These are phyloP conservation scores for Aspidapion aeneum DNA, from an alignment of 2,888 invertebrate species.

Conservation along the genomic window DNA sequence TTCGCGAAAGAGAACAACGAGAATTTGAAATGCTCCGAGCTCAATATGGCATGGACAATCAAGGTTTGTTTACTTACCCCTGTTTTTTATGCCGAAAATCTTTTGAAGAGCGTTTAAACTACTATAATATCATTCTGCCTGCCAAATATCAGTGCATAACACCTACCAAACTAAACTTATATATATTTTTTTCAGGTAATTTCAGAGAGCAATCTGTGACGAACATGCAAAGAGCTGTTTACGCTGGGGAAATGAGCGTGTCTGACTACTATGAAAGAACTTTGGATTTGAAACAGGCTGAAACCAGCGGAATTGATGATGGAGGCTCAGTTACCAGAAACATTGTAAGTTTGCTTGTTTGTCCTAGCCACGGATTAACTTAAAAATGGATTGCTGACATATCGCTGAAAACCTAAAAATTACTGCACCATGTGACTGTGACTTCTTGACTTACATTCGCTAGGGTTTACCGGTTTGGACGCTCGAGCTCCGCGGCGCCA, in stretches of 20 bases:
- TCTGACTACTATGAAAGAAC: conserved; percentile 83
- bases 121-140: too few relatives aligned
- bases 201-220: conserved; percentile 74
- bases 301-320: conserved; percentile 77
- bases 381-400: too few relatives aligned
- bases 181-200: conserved; percentile 53
- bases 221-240: conserved; percentile 79
- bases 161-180: too few relatives aligned
- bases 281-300: conserved; percentile 69
- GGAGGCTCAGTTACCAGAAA: conserved; percentile 79
- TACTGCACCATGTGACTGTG: too few relatives aligned
- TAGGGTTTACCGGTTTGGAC: too few relatives aligned
- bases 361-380: too few relatives aligned
- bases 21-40: conserved; percentile 79
- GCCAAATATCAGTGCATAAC: too few relatives aligned
- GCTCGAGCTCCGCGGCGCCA: too few relatives aligned
- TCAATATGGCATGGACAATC: conserved; percentile 88
- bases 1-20: conserved; percentile 69
- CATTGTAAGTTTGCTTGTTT: conserved; percentile 43
- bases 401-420: too few relatives aligned
- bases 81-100: background rate
- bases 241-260: conserved; percentile 80
- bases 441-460: too few relatives aligned
- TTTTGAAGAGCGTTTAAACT: too few relatives aligned
- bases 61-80: too few relatives aligned